These are phyloP conservation scores for Acanthacorydalis orientalis DNA, from an alignment of 2,888 invertebrate species.

Conservation along the genomic window DNA sequence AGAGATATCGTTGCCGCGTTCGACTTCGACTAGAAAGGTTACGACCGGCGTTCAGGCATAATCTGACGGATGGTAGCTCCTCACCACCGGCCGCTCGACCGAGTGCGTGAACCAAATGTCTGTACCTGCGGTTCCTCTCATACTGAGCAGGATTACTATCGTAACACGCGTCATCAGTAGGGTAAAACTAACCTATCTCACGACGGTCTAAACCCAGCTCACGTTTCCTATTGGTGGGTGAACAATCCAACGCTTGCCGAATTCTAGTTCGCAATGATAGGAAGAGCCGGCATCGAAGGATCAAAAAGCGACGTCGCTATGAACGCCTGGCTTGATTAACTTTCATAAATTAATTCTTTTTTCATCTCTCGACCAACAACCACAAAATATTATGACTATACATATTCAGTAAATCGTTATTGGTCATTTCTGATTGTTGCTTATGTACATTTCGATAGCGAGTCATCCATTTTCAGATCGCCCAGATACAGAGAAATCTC, in stretches of 20 bases:
- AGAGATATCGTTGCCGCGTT: no score
- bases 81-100: slow-evolving; percentile 44
- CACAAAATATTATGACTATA: no score
- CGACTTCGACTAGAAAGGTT: slow-evolving; percentile 43
- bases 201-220: slow-evolving; percentile 5
- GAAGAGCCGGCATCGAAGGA: slow-evolving; percentile 60
- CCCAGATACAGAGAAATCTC: no score
- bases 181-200: slow-evolving; percentile 36
- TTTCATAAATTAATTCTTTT: no score
- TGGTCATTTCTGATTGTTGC: no score
- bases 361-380: no score
- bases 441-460: no score
- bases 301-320: slow-evolving; percentile 52
- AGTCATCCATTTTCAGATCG: no score
- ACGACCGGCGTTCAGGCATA: slow-evolving; percentile 42
- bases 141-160: slow-evolving; percentile 28
- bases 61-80: slow-evolving; percentile 48
- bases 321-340: slow-evolving; percentile 45
- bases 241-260: slow-evolving; percentile 56
- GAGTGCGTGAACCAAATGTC: slow-evolving; percentile 35
- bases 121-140: slow-evolving; percentile 23
- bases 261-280: slow-evolving; percentile 58
- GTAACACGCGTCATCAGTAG: slow-evolving; percentile 24
- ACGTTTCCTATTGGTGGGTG: slow-evolving; percentile 15
- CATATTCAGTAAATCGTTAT: no score